Conservation (phyloP, 2,888 invertebrate genomes). For the Drosophila subquinaria region DNA sequence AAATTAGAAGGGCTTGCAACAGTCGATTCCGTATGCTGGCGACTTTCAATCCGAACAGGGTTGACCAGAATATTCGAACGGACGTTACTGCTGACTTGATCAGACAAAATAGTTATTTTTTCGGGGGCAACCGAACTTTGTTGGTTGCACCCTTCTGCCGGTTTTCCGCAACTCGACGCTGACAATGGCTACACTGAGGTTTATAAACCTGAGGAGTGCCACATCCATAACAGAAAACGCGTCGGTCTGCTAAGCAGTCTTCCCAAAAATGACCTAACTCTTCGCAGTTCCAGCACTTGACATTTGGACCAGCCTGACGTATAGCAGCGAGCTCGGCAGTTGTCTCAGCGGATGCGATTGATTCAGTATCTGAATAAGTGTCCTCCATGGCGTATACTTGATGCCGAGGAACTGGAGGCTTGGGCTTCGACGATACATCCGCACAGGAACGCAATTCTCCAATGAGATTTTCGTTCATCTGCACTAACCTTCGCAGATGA, state of each 20-base stretch:
- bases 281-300: not conserved
- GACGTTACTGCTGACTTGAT: not conserved
- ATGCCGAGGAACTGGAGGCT: not conserved
- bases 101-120: not conserved
- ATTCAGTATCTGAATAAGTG: not conserved
- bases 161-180: not conserved
- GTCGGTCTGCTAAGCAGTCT: not conserved
- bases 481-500: not conserved
- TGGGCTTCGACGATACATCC: not conserved
- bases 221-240: not conserved
- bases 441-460: not conserved
- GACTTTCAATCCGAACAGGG: too few relatives aligned
- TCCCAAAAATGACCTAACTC: not conserved
- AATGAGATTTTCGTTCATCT: not conserved
- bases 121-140: not conserved
- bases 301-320: not conserved
- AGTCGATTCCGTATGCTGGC: not conserved
- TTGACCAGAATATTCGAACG: not conserved
- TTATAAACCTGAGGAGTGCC: not conserved
- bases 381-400: not conserved
- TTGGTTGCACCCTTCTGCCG: not conserved
- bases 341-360: not conserved
- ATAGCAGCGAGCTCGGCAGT: not conserved
- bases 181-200: not conserved
- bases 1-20: not conserved